Evolutionary conservation across 2,113 vertebrate genomes (phyloP).

Genomic region (Narcine bancroftii): DNA sequence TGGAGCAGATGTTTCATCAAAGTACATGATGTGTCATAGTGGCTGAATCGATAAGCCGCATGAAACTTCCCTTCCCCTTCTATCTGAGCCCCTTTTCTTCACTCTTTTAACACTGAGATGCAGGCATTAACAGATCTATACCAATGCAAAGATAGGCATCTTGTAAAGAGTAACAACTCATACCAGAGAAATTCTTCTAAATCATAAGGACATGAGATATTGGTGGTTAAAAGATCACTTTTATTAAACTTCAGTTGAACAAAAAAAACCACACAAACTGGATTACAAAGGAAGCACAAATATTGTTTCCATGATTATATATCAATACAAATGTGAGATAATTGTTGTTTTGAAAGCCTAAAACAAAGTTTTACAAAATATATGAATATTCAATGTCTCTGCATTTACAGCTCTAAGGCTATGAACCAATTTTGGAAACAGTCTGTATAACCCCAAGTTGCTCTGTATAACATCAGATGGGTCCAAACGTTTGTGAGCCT

Average conservation of each 20-base stretch:
- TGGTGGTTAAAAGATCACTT: conserved; percentile 32
- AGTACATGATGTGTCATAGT: no score
- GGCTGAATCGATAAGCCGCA: no score
- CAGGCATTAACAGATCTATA: neutral
- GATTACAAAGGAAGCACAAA: conserved; percentile 29
- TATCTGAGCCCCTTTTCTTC: no score
- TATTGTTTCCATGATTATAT: conserved; percentile 35
- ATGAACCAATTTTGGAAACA: neutral
- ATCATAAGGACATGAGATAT: neutral
- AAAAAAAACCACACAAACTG: neutral
- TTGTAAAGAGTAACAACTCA: neutral
- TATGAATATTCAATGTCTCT: conserved; percentile 17
- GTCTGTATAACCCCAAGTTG: neutral
- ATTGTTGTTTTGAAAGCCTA: neutral
- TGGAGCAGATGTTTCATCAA: no score
- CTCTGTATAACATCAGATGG: neutral
- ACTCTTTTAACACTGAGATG: no score
- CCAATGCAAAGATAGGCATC: neutral
- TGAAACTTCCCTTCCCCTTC: no score
- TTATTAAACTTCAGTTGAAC: conserved; percentile 27
- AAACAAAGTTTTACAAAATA: conserved; percentile 23
- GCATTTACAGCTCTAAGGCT: neutral
- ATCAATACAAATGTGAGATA: conserved; percentile 23
- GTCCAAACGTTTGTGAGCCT: neutral
- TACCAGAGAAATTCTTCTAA: neutral